These are phyloP conservation scores for Holacanthus passer DNA, from an alignment of 2,113 vertebrate species.

Conservation along the genomic window DNA sequence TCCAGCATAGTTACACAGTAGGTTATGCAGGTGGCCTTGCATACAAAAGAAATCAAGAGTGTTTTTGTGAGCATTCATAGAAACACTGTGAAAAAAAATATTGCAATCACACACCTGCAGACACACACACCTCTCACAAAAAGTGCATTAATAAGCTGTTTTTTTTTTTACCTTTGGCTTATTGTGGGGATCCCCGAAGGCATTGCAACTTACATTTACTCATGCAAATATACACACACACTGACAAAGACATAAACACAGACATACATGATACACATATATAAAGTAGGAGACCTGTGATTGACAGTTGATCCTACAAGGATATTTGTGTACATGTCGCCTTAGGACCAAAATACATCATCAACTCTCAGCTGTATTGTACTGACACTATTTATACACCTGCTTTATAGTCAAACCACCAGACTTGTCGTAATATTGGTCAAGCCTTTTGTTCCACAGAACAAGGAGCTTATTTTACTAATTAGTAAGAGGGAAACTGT, in stretches of 20 bases:
- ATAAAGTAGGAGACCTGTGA: conserved; percentile 41
- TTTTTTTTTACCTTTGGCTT: conserved; percentile 14
- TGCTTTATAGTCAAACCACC: conserved; percentile 28
- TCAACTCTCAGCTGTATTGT: conserved; percentile 34
- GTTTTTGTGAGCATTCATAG: not conserved
- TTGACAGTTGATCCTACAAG: conserved; percentile 55
- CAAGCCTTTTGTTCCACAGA: conserved; percentile 34
- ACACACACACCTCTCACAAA: conserved; percentile 11
- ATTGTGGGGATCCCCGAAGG: conserved; percentile 34
- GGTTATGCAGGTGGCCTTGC: not conserved
- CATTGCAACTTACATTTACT: conserved; percentile 32
- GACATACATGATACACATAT: not conserved
- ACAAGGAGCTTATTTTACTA: conserved; percentile 58
- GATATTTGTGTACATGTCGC: conserved; percentile 49
- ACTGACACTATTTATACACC: conserved; percentile 46
- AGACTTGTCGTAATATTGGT: not conserved
- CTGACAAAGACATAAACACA: too few species aligned
- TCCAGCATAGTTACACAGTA: not conserved
- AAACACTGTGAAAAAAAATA: conserved; percentile 2
- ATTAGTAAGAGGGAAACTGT: conserved; percentile 44
- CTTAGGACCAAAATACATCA: conserved; percentile 48
- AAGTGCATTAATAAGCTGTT: conserved; percentile 14
- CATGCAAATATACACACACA: conserved; percentile 22
- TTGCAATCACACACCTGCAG: conserved; percentile 2
- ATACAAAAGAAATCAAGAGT: not conserved